Evolutionary conservation across 2,888 invertebrate genomes (phyloP), one percentile per base, ranked within the genome.

Genomic region (Masnerella sp.): DNA sequence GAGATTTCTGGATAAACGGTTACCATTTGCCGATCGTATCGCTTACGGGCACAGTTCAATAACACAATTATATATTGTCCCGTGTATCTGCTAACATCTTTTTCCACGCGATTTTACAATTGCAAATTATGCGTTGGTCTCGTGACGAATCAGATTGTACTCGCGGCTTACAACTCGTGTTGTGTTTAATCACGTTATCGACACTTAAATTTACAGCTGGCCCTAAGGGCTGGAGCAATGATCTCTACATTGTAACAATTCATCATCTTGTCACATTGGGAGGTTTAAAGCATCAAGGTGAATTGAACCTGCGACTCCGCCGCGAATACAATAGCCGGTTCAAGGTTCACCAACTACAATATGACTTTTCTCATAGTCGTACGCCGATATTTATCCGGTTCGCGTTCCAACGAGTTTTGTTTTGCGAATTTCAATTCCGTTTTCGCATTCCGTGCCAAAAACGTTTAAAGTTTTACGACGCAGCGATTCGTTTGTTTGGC

Each of bases 221-320:
- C 80, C 81, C 59, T 74, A 74, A 77, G 80, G 78, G 80, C 76
- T 75, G 67, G 78, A 74, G 75, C 76, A 76, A 61, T 61, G 78
- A 76, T 73, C 76, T 74, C 76, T 56, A 73, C 78, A 80, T 79
- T 82, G 81, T 81, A 81, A 81, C 84, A 78, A 85, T 85, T 81
- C 83, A 84, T 85, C 85, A 84, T 85, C 82, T 84, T 84, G 84
- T 85, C 85, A 83, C 85, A 83, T 79, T 84, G 82, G 83, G 84
- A 83, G 83, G 85, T 84, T 84, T 80, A 78, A 79, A 67, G 75
- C 79, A 77, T 81, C 83, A 83, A 83, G 83, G 83, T 78, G 80
- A 77, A 77, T 72, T 78, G 81, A 83, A 83, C 80, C 81, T 81
- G 80, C 76, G 81, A 81, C 82, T 81, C 78, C 76, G 78, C 75